Evolutionary conservation across 2,113 vertebrate genomes (phyloP), one percentile per base, ranked within the genome.

Genomic region (Tetrao urogallus): DNA sequence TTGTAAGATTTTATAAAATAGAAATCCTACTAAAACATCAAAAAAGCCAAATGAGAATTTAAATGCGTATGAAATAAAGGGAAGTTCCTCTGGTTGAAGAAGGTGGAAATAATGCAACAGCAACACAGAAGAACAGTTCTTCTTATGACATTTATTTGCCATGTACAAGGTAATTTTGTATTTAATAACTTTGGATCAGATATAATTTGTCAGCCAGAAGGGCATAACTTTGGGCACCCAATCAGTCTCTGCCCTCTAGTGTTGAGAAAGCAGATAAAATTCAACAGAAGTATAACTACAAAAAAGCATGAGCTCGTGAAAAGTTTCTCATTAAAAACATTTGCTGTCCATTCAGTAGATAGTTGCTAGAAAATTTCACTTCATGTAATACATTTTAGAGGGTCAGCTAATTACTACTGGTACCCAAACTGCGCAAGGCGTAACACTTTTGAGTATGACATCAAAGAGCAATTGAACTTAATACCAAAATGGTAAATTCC

Each of bases 241-340:
- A 97, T 95, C 96, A 94, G 93, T 95, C 94, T 97, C 97, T 98
- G 98, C 98, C 98, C 98, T 98, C 98, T 98, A 98, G 98, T 96
- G 98, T 98, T 97, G 97, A 97, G 96, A 98, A 98, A 97, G 94
- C 90, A 98, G 97, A 98, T 97, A 70, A 96, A 98, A 96, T 64
- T 81, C 89, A 54, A 61, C 28, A 57, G 67, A 97, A 88, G 66
- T 40, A 56, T 47, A 90, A 79, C 65, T 89, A 95, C 60, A 61
- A 95, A 95, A 89, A 77, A 94, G 47, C 24, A 0, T 17, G 50
- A 88, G 71, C 67, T 89, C 72, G 82, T 50, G 57, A 90, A 77
- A 93, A 81, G 67, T 96, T 96, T 92, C 89, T 57, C 57, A 83
- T 83, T 90, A 92, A 84, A 60, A 91, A 58, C 36, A n/a, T 89